Conservation (phyloP, 2,797 vertebrate species). For the Petrocephalus sullivani region DNA sequence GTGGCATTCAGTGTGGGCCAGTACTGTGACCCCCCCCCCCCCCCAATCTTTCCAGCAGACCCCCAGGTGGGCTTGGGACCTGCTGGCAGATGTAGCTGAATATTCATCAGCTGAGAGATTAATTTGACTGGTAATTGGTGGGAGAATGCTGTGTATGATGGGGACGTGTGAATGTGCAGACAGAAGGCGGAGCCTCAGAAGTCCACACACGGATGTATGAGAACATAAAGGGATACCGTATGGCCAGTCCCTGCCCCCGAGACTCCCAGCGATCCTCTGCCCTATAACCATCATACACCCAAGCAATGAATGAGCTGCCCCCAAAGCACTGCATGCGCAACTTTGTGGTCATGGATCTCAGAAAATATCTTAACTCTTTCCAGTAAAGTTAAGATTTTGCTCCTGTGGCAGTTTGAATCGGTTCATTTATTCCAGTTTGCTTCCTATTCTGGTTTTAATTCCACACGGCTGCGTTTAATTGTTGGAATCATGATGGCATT, state of each 20-base stretch:
- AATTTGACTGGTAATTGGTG: conserved; percentile 38
- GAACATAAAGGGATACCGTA: background rate
- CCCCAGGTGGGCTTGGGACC: conserved; percentile 14
- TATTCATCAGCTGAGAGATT: conserved; percentile 44
- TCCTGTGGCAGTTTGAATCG: background rate
- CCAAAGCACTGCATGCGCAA: background rate
- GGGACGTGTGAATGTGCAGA: background rate
- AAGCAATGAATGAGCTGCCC: background rate
- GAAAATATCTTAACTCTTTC: background rate
- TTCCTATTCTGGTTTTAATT: background rate
- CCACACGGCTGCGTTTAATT: background rate
- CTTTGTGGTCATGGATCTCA: background rate
- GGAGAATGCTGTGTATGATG: conserved; percentile 15
- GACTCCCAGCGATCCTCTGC: background rate
- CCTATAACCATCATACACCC: background rate
- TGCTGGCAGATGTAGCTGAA: conserved; percentile 46
- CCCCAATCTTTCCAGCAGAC: background rate
- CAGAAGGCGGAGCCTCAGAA: conserved; percentile 1
- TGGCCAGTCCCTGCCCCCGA: background rate
- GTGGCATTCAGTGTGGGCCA: conserved; percentile 10
- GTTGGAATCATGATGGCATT: background rate
- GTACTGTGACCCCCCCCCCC: background rate
- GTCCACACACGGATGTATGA: background rate
- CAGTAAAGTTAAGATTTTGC: background rate
- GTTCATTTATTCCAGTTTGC: background rate